Evolutionary conservation across 23 tunicate species (phyloP).

Genomic region (Styela clava): DNA sequence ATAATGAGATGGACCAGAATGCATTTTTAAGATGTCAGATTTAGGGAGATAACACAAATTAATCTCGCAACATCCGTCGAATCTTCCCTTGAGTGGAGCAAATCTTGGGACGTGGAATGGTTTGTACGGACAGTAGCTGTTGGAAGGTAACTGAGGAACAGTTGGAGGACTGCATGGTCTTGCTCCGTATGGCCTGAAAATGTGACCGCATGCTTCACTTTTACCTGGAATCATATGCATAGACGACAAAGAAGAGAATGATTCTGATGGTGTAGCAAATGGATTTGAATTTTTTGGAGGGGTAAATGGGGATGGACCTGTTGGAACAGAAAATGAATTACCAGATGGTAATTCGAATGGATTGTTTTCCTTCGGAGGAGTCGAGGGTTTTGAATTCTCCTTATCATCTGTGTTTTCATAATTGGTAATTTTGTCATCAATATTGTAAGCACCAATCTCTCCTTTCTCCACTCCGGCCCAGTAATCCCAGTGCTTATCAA

Average conservation of each 20-base stretch:
- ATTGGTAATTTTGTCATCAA: background rate
- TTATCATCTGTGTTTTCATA: background rate
- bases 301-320: background rate
- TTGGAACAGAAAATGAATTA: background rate
- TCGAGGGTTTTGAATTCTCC: background rate
- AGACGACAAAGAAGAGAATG: background rate
- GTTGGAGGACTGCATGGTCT: constrained; percentile 15
- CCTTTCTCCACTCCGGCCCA: constrained; percentile 22
- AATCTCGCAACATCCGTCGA: constrained; percentile 81
- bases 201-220: constrained; percentile 1
- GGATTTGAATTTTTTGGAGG: background rate
- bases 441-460: constrained; percentile 22
- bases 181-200: constrained; percentile 21
- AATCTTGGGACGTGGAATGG: constrained; percentile 33
- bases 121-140: constrained; percentile 49
- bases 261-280: background rate
- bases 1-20: constrained; percentile 44
- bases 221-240: background rate
- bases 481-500: constrained; percentile 21
- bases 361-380: background rate
- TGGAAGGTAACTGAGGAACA: background rate
- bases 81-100: constrained; percentile 62
- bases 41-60: constrained; percentile 69
- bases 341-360: background rate
- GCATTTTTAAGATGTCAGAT: constrained; percentile 13